Percentiles rank a stretch among this genome's conserved stretches.
These are phyloP conservation scores for Pelusios castaneus DNA, from an alignment of 2,113 vertebrate species.

Conservation along the genomic window DNA sequence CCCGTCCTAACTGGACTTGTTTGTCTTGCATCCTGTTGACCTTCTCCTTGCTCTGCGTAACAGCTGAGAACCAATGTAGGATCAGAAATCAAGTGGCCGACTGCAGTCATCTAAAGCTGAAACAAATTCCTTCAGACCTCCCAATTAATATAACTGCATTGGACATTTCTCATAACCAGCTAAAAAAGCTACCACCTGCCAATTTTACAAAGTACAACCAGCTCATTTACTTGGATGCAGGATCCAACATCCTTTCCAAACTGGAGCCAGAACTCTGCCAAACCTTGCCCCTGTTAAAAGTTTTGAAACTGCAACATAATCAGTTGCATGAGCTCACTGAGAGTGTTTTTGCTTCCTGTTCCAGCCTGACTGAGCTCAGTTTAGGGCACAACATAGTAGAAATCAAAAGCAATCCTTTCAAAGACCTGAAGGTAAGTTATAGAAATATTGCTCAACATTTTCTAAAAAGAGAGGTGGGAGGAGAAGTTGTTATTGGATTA, in stretches of 20 bases:
- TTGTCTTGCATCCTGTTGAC: slow-evolving; percentile 41
- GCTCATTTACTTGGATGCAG: slow-evolving; percentile 79
- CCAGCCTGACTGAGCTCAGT: slow-evolving; percentile 75
- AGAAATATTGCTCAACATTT: background rate
- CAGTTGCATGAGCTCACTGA: slow-evolving; percentile 78
- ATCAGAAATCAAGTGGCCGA: slow-evolving; percentile 80
- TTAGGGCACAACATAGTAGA: slow-evolving; percentile 83
- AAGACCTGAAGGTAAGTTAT: slow-evolving; percentile 75
- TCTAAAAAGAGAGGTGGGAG: background rate
- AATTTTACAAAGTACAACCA: slow-evolving; percentile 80
- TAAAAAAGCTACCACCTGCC: slow-evolving; percentile 68
- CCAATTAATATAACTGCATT: slow-evolving; percentile 84
- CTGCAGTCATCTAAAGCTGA: slow-evolving; percentile 90
- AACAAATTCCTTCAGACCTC: slow-evolving; percentile 83
- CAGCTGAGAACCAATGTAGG: slow-evolving; percentile 71
- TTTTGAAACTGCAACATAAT: slow-evolving; percentile 86
- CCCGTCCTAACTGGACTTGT: background rate
- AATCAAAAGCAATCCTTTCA: slow-evolving; percentile 83
- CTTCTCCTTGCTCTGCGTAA: background rate
- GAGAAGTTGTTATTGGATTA: background rate
- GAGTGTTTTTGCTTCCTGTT: slow-evolving; percentile 79
- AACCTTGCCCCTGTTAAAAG: slow-evolving; percentile 75
- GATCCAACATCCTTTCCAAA: slow-evolving; percentile 85
- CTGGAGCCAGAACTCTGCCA: slow-evolving; percentile 82
- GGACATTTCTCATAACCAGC: slow-evolving; percentile 91